Evolutionary conservation across 2,113 vertebrate species (phyloP).

Genomic region (Odobenus rosmarus): DNA sequence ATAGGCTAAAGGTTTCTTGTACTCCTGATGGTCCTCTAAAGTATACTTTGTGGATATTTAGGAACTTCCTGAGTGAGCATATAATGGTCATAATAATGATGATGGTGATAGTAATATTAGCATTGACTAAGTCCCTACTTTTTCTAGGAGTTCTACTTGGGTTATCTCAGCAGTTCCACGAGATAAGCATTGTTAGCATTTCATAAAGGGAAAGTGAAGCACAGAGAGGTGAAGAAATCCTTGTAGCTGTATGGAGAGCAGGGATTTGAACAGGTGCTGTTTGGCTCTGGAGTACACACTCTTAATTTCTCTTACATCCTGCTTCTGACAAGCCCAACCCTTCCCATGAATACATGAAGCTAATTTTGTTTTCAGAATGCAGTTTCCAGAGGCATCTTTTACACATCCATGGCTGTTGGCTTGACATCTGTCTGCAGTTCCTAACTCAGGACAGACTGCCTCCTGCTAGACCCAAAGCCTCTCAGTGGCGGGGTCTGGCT

Average conservation of each 20-base stretch:
- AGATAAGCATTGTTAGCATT: background rate
- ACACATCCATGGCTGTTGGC: too few relatives aligned
- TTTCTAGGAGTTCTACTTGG: background rate
- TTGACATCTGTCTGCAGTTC: background rate
- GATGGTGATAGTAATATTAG: background rate
- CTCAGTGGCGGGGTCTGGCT: rapidly evolving
- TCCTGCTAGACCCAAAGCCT: background rate
- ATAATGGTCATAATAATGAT: background rate
- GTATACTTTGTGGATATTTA: background rate
- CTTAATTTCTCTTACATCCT: background rate
- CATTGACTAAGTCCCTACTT: background rate
- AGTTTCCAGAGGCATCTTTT: background rate
- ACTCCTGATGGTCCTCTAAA: rapidly evolving
- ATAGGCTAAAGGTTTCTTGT: background rate
- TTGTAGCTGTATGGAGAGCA: rapidly evolving
- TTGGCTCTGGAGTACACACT: too few relatives aligned
- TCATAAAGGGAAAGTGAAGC: background rate
- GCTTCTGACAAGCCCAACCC: background rate
- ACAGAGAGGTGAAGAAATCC: rapidly evolving
- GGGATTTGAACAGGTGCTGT: rapidly evolving
- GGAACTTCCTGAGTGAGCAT: background rate
- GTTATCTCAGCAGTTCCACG: too few relatives aligned
- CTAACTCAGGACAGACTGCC: background rate
- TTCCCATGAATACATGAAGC: background rate
- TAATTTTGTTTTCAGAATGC: background rate